Conservation (phyloP, 2,113 vertebrate genomes). For the Stigmatopora nigra region DNA sequence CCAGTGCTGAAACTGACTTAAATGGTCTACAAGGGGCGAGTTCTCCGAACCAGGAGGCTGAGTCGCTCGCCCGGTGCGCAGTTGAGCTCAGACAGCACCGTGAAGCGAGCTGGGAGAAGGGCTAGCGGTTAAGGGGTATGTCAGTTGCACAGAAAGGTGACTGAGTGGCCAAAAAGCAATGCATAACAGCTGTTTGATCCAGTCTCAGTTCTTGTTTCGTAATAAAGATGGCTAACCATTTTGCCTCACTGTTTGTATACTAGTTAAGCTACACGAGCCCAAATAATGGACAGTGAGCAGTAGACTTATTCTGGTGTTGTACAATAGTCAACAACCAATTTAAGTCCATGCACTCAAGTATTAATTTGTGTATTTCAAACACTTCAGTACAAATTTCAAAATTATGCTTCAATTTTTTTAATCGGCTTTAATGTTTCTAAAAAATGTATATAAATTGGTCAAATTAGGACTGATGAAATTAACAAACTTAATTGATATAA, state of each 20-base stretch:
- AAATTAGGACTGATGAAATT: too few species aligned
- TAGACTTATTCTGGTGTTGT: too few species aligned
- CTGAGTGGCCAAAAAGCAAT: constrained; percentile 40
- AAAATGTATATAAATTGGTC: too few species aligned
- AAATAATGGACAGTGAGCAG: not conserved
- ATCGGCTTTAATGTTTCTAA: too few species aligned
- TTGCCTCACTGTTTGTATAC: constrained; percentile 47
- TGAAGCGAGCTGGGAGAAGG: constrained; percentile 40
- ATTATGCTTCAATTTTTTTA: too few species aligned
- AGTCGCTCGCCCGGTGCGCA: constrained; percentile 15
- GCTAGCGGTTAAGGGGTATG: constrained; percentile 28
- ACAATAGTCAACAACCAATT: too few species aligned
- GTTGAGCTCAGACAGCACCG: constrained; percentile 33
- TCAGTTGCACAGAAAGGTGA: constrained; percentile 36
- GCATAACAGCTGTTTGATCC: constrained; percentile 64
- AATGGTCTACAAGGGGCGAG: not conserved
- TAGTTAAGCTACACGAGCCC: constrained; percentile 13
- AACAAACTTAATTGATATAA: too few species aligned
- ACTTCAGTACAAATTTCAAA: too few species aligned
- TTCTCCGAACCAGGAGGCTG: constrained; percentile 12
- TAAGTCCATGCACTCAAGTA: too few species aligned
- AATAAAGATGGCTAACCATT: constrained; percentile 67
- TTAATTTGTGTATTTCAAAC: too few species aligned
- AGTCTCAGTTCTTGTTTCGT: constrained; percentile 61
- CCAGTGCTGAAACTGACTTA: constrained; percentile 20